Evolutionary conservation across 1,140 invertebrate genomes (phyloP).

Genomic region (Neodiprion virginianus): DNA sequence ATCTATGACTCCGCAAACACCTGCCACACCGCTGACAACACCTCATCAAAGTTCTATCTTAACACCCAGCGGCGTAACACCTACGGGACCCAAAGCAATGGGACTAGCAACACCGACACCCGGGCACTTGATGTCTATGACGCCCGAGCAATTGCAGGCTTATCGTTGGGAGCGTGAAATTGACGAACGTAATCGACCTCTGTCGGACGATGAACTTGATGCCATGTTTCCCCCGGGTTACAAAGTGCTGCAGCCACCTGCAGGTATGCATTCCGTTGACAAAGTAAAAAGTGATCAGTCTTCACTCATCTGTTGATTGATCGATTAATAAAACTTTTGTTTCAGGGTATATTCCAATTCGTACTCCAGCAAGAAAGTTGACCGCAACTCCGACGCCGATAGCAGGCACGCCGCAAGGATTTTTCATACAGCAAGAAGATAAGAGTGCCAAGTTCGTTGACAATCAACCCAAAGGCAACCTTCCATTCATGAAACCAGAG

Average conservation of each 20-base stretch:
- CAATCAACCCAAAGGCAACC: constrained; percentile 95
- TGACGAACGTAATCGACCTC: constrained; percentile 94
- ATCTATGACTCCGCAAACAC: constrained; percentile 77
- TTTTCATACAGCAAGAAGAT: constrained; percentile 94
- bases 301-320: not conserved
- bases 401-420: constrained; percentile 90
- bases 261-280: constrained; percentile 62
- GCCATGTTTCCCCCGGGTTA: constrained; percentile 97
- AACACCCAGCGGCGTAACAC: constrained; percentile 77
- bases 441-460: constrained; percentile 89
- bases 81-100: constrained; percentile 96
- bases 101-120: constrained; percentile 97
- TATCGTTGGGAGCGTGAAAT: constrained; percentile 99
- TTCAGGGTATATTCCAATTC: constrained; percentile 90
- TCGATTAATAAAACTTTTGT: constrained; percentile 13
- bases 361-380: constrained; percentile 96
- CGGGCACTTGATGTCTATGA: constrained; percentile 95
- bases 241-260: constrained; percentile 95
- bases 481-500: constrained; percentile 99
- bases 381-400: constrained; percentile 98
- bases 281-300: constrained; percentile 6
- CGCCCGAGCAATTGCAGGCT: constrained; percentile 97
- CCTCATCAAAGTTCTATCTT: constrained; percentile 67
- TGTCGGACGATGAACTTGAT: constrained; percentile 97
- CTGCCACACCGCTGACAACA: constrained; percentile 72